Evolutionary conservation across 2,113 vertebrate species (phyloP).

Genomic region (Camelus dromedarius): DNA sequence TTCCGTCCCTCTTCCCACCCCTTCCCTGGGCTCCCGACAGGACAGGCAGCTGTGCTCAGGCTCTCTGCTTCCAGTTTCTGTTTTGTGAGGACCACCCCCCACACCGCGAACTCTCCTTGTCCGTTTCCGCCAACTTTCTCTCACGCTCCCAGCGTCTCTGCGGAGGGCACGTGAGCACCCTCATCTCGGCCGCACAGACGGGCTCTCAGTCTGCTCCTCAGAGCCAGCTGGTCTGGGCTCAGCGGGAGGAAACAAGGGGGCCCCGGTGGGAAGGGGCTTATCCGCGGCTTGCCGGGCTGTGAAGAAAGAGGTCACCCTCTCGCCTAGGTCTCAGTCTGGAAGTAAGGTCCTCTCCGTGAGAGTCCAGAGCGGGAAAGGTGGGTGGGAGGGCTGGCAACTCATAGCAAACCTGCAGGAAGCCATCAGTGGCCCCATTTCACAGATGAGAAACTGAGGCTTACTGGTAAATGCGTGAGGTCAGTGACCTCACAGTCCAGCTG

Average conservation of each 20-base stretch:
- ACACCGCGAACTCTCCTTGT: neutral
- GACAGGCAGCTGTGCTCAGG: neutral
- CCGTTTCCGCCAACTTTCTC: neutral
- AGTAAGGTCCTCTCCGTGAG: neutral
- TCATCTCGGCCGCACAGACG: neutral
- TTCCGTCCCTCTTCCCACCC: neutral
- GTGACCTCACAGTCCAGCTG: neutral
- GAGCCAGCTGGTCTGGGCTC: neutral
- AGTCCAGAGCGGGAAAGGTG: neutral
- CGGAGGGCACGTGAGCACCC: neutral
- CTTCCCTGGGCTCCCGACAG: neutral
- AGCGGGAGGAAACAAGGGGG: neutral
- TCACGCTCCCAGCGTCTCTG: neutral
- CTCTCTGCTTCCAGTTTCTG: neutral
- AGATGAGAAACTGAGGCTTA: conserved; percentile 39
- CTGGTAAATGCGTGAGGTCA: neutral
- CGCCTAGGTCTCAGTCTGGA: neutral
- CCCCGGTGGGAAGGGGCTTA: neutral
- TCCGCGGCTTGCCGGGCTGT: neutral
- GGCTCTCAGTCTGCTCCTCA: neutral
- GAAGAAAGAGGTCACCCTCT: neutral
- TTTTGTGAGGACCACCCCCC: neutral
- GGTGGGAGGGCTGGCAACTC: neutral
- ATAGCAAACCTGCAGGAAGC: conserved; percentile 2
- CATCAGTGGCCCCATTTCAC: neutral